Evolutionary conservation across 2,888 invertebrate species (phyloP).

Genomic region (Sinodicranocentrus sp.): DNA sequence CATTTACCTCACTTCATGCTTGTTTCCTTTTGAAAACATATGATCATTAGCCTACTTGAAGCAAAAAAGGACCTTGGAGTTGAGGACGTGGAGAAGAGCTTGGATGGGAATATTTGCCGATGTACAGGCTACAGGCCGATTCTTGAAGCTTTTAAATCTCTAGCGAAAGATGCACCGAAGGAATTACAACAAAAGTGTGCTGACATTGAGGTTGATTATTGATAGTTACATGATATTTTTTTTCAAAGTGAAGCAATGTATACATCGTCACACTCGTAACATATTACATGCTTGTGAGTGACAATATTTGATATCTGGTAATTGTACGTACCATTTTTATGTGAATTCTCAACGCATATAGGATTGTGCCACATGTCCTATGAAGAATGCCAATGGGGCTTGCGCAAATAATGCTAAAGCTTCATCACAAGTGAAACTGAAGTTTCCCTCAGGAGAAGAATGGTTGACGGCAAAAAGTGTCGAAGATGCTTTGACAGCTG

Average conservation of each 20-base stretch:
- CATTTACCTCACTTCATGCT: too few relatives aligned
- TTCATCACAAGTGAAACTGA: conserved; percentile 25
- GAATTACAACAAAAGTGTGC: conserved; percentile 79
- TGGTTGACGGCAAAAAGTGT: conserved; percentile 71
- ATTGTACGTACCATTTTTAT: neutral
- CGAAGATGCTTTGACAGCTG: conserved; percentile 48
- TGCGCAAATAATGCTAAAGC: conserved; percentile 22
- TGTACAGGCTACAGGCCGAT: conserved; percentile 85
- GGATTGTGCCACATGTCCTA: conserved; percentile 66
- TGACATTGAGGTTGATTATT: conserved; percentile 79
- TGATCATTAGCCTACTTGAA: conserved; percentile 61
- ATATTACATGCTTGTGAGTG: neutral
- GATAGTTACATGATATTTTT: neutral
- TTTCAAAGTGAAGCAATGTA: neutral
- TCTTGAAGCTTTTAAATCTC: conserved; percentile 88
- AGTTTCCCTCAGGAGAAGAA: conserved; percentile 64
- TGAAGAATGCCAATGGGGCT: conserved; percentile 7
- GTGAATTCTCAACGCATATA: too few relatives aligned
- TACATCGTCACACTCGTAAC: neutral
- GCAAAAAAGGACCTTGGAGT: conserved; percentile 49
- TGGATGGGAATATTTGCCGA: conserved; percentile 14
- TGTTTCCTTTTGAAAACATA: too few relatives aligned
- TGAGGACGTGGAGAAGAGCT: conserved; percentile 63
- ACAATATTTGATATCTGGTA: neutral
- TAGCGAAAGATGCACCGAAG: conserved; percentile 83